phyloP scores from a whole-genome alignment of 2,888 invertebrate genomes.

The Galerucella nymphaeae region DNA sequence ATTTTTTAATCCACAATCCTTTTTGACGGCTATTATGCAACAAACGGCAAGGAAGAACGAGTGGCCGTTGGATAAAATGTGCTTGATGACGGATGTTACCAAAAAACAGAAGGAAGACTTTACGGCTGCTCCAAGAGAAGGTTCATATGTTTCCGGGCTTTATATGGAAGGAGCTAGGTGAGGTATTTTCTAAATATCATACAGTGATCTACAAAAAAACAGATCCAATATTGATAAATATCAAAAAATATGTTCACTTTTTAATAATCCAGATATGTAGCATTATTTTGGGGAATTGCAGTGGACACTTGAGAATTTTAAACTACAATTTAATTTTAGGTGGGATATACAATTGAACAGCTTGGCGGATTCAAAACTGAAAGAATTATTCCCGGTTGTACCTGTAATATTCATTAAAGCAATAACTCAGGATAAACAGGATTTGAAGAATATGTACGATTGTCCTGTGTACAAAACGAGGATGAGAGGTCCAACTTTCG shows the following conservation, averaged over 20 bases:
- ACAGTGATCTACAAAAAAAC: too few relatives aligned
- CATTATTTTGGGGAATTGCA: too few relatives aligned
- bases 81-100: slow-evolving; percentile 93
- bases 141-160: slow-evolving; percentile 89
- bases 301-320: neutral
- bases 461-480: slow-evolving; percentile 95
- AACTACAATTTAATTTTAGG: slow-evolving; percentile 61
- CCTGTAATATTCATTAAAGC: slow-evolving; percentile 91
- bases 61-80: slow-evolving; percentile 97
- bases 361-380: slow-evolving; percentile 85
- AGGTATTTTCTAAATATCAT: neutral
- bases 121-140: slow-evolving; percentile 87
- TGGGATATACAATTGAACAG: slow-evolving; percentile 86
- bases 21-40: slow-evolving; percentile 97
- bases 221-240: too few relatives aligned
- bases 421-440: slow-evolving; percentile 89
- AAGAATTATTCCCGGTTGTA: slow-evolving; percentile 90
- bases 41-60: slow-evolving; percentile 95
- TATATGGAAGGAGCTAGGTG: slow-evolving; percentile 89
- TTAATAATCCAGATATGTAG: too few relatives aligned
- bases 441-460: slow-evolving; percentile 86
- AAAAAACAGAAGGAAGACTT: slow-evolving; percentile 89
- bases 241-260: too few relatives aligned
- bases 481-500: slow-evolving; percentile 89
- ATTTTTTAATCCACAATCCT: slow-evolving; percentile 97